A percentile compares a stretch with the other conserved stretches of the same genome.
Evolutionary conservation across 2,797 vertebrate species (phyloP).

Genomic region (Leptodactylus fallax): DNA sequence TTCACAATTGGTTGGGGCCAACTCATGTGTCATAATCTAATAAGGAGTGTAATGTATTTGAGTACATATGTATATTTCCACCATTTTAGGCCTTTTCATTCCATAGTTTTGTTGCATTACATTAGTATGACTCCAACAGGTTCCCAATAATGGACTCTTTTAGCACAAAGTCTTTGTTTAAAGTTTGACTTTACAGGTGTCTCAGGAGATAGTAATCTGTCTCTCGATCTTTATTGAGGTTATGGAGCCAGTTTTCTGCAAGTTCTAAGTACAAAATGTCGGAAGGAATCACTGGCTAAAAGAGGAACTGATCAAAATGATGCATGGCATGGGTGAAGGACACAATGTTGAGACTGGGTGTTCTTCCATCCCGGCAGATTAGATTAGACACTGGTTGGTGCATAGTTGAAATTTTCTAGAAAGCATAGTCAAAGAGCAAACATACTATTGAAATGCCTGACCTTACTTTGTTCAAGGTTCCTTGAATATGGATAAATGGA

Average conservation of each 20-base stretch:
- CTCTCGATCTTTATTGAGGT: background rate
- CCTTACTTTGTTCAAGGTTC: background rate
- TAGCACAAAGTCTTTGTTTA: too few relatives aligned
- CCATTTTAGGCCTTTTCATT: background rate
- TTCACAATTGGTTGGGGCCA: background rate
- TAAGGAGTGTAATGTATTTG: background rate
- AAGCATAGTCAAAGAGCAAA: background rate
- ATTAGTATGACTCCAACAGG: background rate
- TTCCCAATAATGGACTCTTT: too few relatives aligned
- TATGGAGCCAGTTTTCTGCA: background rate
- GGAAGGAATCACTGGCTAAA: background rate
- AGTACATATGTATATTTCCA: background rate
- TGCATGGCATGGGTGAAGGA: background rate
- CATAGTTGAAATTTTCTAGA: background rate
- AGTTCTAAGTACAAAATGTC: background rate
- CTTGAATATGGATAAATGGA: background rate
- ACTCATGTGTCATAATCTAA: background rate
- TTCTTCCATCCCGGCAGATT: background rate
- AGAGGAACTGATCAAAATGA: background rate
- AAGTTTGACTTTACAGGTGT: background rate
- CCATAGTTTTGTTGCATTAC: too few relatives aligned
- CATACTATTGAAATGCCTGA: background rate
- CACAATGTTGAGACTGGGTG: background rate
- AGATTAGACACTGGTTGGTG: background rate
- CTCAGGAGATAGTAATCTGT: background rate